Evolutionary conservation across 2,113 vertebrate genomes (phyloP).

Genomic region (Chiloscyllium plagiosum): DNA sequence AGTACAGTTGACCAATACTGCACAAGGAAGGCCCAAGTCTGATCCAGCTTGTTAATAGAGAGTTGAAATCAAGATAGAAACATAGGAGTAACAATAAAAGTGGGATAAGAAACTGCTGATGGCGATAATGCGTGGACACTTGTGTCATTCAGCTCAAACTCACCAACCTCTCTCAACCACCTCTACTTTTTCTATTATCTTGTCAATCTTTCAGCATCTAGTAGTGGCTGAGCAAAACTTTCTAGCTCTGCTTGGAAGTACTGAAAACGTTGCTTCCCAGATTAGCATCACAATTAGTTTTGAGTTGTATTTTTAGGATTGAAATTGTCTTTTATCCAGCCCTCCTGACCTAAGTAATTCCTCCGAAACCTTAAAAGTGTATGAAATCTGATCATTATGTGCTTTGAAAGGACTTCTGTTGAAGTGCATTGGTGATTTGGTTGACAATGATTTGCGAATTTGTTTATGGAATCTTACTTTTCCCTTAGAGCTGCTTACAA

Average conservation of each 20-base stretch:
- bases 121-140: background rate
- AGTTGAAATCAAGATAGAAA: background rate
- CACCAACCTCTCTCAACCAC: background rate
- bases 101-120: background rate
- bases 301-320: background rate
- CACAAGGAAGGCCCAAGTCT: background rate
- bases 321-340: background rate
- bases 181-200: background rate
- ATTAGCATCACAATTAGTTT: background rate
- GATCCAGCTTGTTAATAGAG: background rate
- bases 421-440: background rate
- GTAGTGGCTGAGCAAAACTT: background rate
- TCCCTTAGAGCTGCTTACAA: conserved; percentile 80
- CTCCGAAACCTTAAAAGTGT: background rate
- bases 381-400: background rate
- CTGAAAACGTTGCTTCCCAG: background rate
- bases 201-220: background rate
- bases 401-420: background rate
- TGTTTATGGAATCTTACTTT: background rate
- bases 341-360: background rate
- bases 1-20: background rate
- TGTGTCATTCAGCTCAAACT: background rate
- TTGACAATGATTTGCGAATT: background rate
- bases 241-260: background rate
- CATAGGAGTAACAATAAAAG: background rate